Evolutionary conservation across 2,113 vertebrate genomes (phyloP), one percentile per base, ranked within the genome.

Genomic region (Labeo rohita): DNA sequence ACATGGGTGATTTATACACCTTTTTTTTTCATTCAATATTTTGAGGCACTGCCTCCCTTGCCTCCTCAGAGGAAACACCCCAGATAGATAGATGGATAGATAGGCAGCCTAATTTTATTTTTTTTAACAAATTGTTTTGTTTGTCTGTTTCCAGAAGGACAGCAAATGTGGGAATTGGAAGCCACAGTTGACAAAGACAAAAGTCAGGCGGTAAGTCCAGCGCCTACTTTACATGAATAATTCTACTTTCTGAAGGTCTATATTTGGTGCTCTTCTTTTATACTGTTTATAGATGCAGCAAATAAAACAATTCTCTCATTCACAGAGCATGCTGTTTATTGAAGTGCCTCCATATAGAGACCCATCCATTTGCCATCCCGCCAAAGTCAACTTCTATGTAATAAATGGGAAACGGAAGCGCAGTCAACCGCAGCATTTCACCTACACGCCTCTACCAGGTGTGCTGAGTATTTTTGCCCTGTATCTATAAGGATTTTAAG

Each of bases 141-240:
- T 47, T 61, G 1, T 89, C 88, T 89, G 39, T 84, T 94, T 93
- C 49, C 90, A 99, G 98, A 99, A 91, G 98, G 98, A 28, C 97
- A 99, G 92, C 98, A 99, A 84, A 95, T 98, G 87, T 99, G 98
- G 98, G 98, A 99, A 91, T 95, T 96, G 95, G 98, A 98, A 88
- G 98, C 98, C 8, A 98, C 97, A 0, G 97, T 99, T 91, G 98
- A 99, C 94, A 99, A 99, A 93, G 98, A 99, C 84, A 99, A 99
- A 92, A 99, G 98, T 93, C 98, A 99, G 89, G 95, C 97, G 59
- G 98, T 99, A 94, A 94, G 98, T 96, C 5, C 21, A 80, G 75
- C 0, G 7, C n/a, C 56, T 73, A 3, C 21, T 28, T 43, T 36
- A 50, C 8, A 34, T n/a, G 7, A 16, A 13, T 23, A 2, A 7